These are phyloP conservation scores for Nothobranchius furzeri DNA, from an alignment of 2,113 vertebrate species.

Conservation along the genomic window DNA sequence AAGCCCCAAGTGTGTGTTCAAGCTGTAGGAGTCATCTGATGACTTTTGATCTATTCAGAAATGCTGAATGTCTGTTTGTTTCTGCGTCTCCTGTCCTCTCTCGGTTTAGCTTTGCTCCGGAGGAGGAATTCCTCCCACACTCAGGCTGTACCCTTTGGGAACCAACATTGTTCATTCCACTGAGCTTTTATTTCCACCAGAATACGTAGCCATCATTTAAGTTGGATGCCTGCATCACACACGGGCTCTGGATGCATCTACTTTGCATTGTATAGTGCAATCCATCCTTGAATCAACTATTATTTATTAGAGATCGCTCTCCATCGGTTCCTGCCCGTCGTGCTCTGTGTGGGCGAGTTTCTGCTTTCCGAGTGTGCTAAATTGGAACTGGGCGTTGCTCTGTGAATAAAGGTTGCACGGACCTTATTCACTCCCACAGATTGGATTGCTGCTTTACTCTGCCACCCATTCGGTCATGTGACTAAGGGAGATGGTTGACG, in stretches of 20 bases:
- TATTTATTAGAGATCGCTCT: conserved; percentile 42
- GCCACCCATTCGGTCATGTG: conserved; percentile 40
- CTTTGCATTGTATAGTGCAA: conserved; percentile 7
- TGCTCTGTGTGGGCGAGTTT: conserved; percentile 49
- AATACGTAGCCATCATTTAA: conserved; percentile 30
- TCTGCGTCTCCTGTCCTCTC: conserved; percentile 30
- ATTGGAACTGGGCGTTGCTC: conserved; percentile 58
- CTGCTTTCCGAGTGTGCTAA: conserved; percentile 43
- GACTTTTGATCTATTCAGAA: conserved; percentile 55
- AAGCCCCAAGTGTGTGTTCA: conserved; percentile 23
- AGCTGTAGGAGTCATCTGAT: conserved; percentile 38
- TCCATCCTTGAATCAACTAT: conserved; percentile 37
- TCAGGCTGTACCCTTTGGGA: conserved; percentile 36
- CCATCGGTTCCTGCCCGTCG: conserved; percentile 29
- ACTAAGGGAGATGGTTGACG: conserved; percentile 41
- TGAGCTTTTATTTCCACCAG: conserved; percentile 24
- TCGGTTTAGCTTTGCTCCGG: conserved; percentile 46
- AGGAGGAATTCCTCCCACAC: conserved; percentile 55
- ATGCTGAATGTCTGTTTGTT: conserved; percentile 51
- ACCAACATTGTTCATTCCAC: conserved; percentile 22
- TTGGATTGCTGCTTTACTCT: conserved; percentile 28
- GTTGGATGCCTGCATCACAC: not conserved
- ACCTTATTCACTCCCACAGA: conserved; percentile 63
- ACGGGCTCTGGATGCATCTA: not conserved
- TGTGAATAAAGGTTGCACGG: conserved; percentile 58